Conservation (phyloP, 1,140 invertebrate genomes). For the Bombus sibiricus region DNA sequence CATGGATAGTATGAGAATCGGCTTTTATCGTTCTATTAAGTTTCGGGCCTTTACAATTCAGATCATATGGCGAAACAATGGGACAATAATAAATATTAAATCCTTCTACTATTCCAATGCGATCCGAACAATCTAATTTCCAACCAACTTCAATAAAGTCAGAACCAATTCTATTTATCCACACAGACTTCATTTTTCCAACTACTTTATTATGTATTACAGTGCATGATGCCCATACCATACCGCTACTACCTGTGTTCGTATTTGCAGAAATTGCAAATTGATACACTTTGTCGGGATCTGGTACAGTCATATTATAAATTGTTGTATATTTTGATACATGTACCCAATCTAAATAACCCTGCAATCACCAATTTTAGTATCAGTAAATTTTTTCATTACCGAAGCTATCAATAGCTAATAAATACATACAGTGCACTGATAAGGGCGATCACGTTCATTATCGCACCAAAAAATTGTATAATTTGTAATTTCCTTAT, state of each 20-base stretch:
- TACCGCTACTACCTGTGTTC: conserved; percentile 86
- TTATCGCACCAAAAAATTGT: conserved; percentile 90
- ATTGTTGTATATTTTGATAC: conserved; percentile 79
- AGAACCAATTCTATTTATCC: conserved; percentile 84
- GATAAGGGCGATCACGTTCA: conserved; percentile 84
- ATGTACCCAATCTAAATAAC: conserved; percentile 84
- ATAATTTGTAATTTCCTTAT: conserved; percentile 83
- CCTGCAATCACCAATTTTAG: conserved; percentile 72
- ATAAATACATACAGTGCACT: conserved; percentile 82
- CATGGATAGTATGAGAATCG: conserved; percentile 76
- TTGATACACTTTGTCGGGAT: conserved; percentile 83
- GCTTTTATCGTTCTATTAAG: conserved; percentile 82
- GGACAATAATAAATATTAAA: conserved; percentile 88
- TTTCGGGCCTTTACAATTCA: conserved; percentile 79
- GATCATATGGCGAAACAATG: conserved; percentile 83
- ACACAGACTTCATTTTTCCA: conserved; percentile 87
- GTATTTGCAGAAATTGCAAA: conserved; percentile 90
- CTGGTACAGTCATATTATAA: conserved; percentile 82
- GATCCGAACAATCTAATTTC: conserved; percentile 88
- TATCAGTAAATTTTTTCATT: background rate
- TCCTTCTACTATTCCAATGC: conserved; percentile 86
- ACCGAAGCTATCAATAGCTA: background rate
- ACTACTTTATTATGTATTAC: conserved; percentile 87
- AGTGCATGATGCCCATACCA: conserved; percentile 90
- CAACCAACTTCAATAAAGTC: conserved; percentile 86